Base-by-base conservation (phyloP, 1,140 invertebrate genomes). In the Bombus vancouverensis region DNA sequence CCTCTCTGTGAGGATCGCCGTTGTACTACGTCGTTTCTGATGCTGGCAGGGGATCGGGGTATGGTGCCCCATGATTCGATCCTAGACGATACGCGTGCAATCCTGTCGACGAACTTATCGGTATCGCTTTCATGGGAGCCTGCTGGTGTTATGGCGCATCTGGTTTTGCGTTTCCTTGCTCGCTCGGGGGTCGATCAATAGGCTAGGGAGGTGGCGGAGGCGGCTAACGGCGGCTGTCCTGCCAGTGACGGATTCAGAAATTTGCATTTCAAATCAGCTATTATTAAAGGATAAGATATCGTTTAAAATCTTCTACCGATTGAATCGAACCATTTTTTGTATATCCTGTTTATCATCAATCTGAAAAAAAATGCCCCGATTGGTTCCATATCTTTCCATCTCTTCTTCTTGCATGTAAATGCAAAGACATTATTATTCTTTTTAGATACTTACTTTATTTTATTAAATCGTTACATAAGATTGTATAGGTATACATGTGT, bases 171-270 rank as follows among this genome's bases (percentile, higher is more conserved):
- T 86, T 82, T 84, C 85, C 83, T 85, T 78, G 79, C 68, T 80
- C 76, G 65, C 81, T 87, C 84, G 73, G 74, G 88, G 85, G 72
- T 89, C 91, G 91, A 92, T 92, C 91, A 92, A 92, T 92, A 92
- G 85, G 85, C 84, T 70, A 85, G 89, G 87, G 86, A 88, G 85
- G 83, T 59, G 83, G 83, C 65, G 79, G 88, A 74, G 86, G 79
- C 84, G 90, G 81, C 44, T 78, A 79, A 82, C 79, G 79, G 87
- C 59, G 75, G 77, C 82, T 74, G 34, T 90, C 79, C 86, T 73
- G 39, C 70, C 86, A 90, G 89, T 90, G 89, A 83, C 86, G 86
- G 87, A 84, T 85, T 75, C 77, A 82, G 42, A 74, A 57, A 89
- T 89, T 83, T 87, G 78, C 82, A 83, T 89, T 87, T 83, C 77